Base-by-base conservation (phyloP, 92 coral and sea anemone genomes). In the Diadumene lineata region DNA sequence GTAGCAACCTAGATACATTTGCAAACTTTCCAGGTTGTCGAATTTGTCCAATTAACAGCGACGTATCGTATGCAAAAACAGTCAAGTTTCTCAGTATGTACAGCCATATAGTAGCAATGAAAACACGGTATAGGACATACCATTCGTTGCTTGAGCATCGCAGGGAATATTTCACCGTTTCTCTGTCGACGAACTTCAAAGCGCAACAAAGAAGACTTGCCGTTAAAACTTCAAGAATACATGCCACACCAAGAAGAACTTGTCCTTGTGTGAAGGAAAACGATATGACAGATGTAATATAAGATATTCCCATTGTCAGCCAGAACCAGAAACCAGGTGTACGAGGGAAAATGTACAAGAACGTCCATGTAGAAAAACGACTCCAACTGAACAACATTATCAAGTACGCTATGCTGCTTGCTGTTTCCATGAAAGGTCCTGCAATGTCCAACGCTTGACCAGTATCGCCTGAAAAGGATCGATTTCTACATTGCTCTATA, bases 271-370 rank as follows among this genome's bases (percentile, higher is more conserved):
- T 43, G 34, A 78, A 34, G 68, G 72, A 79, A 11, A 72, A 9
- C 7, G 69, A 65, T 28, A 60, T 13, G 10, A 50, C 64, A 11
- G 88, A 78, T 13, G 78, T 23, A 7, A 70, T 44, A 3, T 64
- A n/a, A 29, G 73, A 32, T 8, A 77, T 18, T 17, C 70, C 29
- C 70, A 84, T 50, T 21, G 51, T 38, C 11, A 78, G 13, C 88
- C 88, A 86, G 65, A 86, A 86, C 94, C 94, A 89, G 76, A 82
- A 86, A 18, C 73, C 69, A 26, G 88, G 65, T 32, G 86, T 17
- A 31, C 79, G 79, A 56, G 69, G 79, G 10, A 70, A 38, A 3
- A 74, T 86, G 22, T 32, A 31, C 1, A 86, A 44, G 44, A 89
- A 82, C 58, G 64, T 86, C 18, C 25, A 34, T 25, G 74, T 70